These are phyloP conservation scores for Meloidogyne chitwoodi DNA, from an alignment of 1,140 invertebrate species.

Conservation along the genomic window DNA sequence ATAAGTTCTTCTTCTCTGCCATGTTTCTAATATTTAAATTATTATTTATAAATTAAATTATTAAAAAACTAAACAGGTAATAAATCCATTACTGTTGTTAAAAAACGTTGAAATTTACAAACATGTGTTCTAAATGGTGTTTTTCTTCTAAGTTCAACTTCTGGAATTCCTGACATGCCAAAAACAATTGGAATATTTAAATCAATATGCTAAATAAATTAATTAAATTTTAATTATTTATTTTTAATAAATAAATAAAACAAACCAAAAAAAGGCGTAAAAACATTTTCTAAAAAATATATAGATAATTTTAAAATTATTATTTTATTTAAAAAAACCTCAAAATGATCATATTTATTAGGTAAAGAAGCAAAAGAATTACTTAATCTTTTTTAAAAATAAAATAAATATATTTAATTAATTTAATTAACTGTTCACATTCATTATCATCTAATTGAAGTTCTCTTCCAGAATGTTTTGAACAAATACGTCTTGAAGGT, in stretches of 20 bases:
- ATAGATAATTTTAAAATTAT: not conserved
- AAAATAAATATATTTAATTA: not conserved
- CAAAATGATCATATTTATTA: slow-evolving; percentile 45
- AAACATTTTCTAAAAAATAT: slow-evolving; percentile 48
- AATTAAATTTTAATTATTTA: not conserved
- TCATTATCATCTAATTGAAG: slow-evolving; percentile 40
- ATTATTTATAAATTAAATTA: not conserved
- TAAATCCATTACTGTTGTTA: slow-evolving; percentile 44
- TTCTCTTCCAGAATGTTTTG: slow-evolving; percentile 41
- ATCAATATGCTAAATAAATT: slow-evolving; percentile 47
- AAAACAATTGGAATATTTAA: slow-evolving; percentile 50
- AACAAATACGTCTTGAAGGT: slow-evolving; percentile 26
- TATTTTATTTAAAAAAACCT: not conserved
- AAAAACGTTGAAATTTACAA: slow-evolving; percentile 56
- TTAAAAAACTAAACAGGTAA: not conserved
- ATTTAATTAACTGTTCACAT: slow-evolving; percentile 38
- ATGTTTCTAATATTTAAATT: slow-evolving; percentile 39
- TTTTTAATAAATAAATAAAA: slow-evolving; percentile 1
- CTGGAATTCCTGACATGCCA: slow-evolving; percentile 43
- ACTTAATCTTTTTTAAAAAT: not conserved
- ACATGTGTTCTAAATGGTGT: slow-evolving; percentile 55
- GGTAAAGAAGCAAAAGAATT: slow-evolving; percentile 46
- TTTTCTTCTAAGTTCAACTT: slow-evolving; percentile 38
- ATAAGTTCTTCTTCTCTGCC: slow-evolving; percentile 48
- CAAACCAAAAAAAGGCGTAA: slow-evolving; percentile 47